phyloP scores from a whole-genome alignment of 2,113 vertebrate genomes.

The Alaudala cheleensis region DNA sequence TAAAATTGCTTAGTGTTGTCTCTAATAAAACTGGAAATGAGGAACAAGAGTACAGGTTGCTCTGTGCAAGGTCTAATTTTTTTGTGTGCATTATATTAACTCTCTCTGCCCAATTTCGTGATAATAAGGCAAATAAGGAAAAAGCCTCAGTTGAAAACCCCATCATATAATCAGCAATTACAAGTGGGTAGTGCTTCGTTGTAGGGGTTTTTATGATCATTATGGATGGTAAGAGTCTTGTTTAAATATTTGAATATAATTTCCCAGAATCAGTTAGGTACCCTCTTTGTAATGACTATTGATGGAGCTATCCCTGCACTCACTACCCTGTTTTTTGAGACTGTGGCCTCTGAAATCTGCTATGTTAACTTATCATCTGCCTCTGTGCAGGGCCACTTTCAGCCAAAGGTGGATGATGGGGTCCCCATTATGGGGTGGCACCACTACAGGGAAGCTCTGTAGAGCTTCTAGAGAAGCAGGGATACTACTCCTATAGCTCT shows the following conservation, averaged over 20 bases:
- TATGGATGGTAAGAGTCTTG: slow-evolving; percentile 35
- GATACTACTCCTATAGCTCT: background rate
- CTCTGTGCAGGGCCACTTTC: background rate
- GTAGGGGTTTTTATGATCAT: slow-evolving; percentile 26
- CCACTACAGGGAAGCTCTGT: background rate
- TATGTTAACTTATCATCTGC: background rate
- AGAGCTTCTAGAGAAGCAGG: background rate
- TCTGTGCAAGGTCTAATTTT: slow-evolving; percentile 10
- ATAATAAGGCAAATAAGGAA: slow-evolving; percentile 61
- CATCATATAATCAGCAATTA: slow-evolving; percentile 25
- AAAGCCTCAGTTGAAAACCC: slow-evolving; percentile 57
- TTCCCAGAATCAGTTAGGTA: slow-evolving; percentile 48
- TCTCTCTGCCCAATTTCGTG: slow-evolving; percentile 47
- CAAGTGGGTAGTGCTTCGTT: slow-evolving; percentile 15
- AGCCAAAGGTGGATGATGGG: background rate
- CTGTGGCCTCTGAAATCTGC: background rate
- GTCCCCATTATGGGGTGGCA: background rate
- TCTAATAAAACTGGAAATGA: slow-evolving; percentile 35
- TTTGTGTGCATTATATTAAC: slow-evolving; percentile 52
- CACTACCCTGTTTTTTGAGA: background rate
- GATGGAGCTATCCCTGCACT: background rate
- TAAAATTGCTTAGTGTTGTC: slow-evolving; percentile 17
- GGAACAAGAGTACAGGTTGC: background rate
- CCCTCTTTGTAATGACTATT: background rate
- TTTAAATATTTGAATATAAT: slow-evolving; percentile 63